Percentiles rank a stretch among this genome's conserved stretches.
phyloP scores from a whole-genome alignment of 2,113 vertebrate genomes.

The Microcebus murinus region DNA sequence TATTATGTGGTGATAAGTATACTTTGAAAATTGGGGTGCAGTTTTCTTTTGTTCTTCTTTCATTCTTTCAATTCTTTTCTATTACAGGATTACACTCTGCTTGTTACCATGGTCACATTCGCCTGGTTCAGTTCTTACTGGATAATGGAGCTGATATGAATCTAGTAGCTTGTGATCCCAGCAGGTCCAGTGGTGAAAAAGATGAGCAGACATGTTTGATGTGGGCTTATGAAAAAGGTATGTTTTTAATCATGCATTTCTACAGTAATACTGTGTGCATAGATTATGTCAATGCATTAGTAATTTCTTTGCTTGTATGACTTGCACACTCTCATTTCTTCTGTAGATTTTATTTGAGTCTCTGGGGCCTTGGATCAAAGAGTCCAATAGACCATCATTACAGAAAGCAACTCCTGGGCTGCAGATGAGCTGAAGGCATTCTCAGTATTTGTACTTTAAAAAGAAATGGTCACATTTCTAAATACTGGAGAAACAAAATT shows the following conservation, averaged over 20 bases:
- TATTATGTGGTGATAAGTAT: not conserved
- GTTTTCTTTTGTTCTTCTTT: slow-evolving; percentile 22
- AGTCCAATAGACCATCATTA: not conserved
- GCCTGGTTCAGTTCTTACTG: slow-evolving; percentile 94
- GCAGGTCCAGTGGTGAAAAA: slow-evolving; percentile 97
- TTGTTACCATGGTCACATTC: slow-evolving; percentile 96
- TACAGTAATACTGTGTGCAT: not conserved
- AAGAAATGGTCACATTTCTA: not conserved
- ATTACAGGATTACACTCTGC: slow-evolving; percentile 93
- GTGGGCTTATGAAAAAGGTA: slow-evolving; percentile 99
- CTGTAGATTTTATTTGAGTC: slow-evolving; percentile 13
- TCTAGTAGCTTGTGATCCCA: slow-evolving; percentile 95
- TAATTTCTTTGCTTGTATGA: slow-evolving; percentile 8
- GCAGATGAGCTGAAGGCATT: not conserved
- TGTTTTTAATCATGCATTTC: slow-evolving; percentile 33
- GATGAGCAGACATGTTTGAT: slow-evolving; percentile 98
- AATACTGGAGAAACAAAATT: not conserved
- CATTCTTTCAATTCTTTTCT: not conserved
- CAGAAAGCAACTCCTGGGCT: not conserved
- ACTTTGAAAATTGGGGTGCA: not conserved
- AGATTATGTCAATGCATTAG: slow-evolving; percentile 46
- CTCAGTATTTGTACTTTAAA: not conserved
- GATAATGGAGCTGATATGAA: slow-evolving; percentile 98
- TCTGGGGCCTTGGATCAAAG: slow-evolving; percentile 52
- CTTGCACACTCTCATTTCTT: not conserved